A percentile compares a stretch with the other conserved stretches of the same genome.
Conservation (phyloP, 2,797 vertebrate species). For the Sebastes baramenuke region DNA sequence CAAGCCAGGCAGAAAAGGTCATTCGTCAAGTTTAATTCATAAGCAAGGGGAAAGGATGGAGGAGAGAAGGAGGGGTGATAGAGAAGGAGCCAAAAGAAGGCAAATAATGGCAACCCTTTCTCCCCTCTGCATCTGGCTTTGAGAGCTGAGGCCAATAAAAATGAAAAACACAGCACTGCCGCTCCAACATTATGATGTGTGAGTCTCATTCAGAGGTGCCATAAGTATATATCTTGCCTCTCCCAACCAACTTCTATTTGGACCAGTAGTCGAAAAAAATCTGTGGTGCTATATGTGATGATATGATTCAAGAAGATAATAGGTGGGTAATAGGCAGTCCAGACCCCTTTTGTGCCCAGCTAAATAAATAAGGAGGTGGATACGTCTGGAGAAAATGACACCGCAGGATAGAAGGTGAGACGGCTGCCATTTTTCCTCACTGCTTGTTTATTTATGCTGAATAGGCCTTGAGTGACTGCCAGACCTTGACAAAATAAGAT, state of each 20-base stretch:
- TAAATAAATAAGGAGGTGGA: slow-evolving; percentile 63
- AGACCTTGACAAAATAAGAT: slow-evolving; percentile 87
- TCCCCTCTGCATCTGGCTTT: slow-evolving; percentile 39
- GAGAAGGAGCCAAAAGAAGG: slow-evolving; percentile 10
- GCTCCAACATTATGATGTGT: slow-evolving; percentile 39
- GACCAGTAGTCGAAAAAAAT: background rate
- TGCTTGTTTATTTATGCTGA: slow-evolving; percentile 84
- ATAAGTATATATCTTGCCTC: slow-evolving; percentile 32
- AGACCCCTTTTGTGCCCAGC: slow-evolving; percentile 30
- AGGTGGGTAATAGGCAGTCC: slow-evolving; percentile 47
- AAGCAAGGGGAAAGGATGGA: slow-evolving; percentile 33
- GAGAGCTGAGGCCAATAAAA: slow-evolving; percentile 36
- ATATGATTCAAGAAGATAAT: slow-evolving; percentile 53
- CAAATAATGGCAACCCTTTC: slow-evolving; percentile 24
- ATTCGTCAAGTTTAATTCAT: slow-evolving; percentile 76
- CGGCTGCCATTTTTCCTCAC: slow-evolving; percentile 64
- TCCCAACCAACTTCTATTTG: slow-evolving; percentile 23
- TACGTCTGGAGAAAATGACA: slow-evolving; percentile 66
- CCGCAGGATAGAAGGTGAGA: slow-evolving; percentile 59
- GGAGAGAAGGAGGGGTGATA: background rate
- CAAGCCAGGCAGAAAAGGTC: slow-evolving; percentile 75
- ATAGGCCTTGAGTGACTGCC: slow-evolving; percentile 82
- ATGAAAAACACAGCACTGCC: slow-evolving; percentile 43
- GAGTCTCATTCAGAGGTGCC: slow-evolving; percentile 37
- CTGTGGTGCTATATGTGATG: slow-evolving; percentile 33